phyloP scores from a whole-genome alignment of 2,888 invertebrate genomes.

The Chironomus tentans region DNA sequence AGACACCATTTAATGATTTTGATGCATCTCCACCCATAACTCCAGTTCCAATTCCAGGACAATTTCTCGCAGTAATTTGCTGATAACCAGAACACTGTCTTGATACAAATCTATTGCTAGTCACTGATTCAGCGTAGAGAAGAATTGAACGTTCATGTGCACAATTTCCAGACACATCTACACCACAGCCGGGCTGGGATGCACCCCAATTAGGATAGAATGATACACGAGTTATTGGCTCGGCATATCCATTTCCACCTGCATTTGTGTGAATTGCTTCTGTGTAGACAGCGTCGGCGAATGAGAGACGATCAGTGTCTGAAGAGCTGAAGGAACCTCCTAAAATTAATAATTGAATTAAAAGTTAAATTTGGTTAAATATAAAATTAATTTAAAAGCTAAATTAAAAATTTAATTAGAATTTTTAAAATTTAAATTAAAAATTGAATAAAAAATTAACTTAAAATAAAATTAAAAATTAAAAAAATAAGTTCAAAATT shows the following conservation, averaged over 20 bases:
- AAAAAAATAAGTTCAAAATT: too few species aligned
- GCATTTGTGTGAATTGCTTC: conserved; percentile 39
- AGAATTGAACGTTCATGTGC: conserved; percentile 21
- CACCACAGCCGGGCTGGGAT: conserved; percentile 9
- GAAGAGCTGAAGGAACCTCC: conserved; percentile 30
- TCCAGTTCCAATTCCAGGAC: conserved; percentile 8
- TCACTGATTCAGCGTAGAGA: conserved; percentile 18
- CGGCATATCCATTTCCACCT: conserved; percentile 34
- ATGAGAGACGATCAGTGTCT: conserved; percentile 32
- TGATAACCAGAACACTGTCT: not conserved
- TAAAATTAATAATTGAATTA: conserved; percentile 33
- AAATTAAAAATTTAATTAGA: too few species aligned
- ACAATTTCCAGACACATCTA: conserved; percentile 26
- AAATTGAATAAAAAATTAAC: too few species aligned
- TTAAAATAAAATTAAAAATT: too few species aligned
- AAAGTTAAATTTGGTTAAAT: too few species aligned
- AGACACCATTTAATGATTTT: not conserved
- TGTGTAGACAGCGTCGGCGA: conserved; percentile 36
- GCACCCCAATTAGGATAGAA: conserved; percentile 38
- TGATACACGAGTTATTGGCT: conserved; percentile 41
- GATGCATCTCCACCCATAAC: conserved; percentile 17
- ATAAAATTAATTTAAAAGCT: too few species aligned
- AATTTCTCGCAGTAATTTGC: conserved; percentile 2
- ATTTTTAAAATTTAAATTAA: too few species aligned
- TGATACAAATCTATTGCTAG: conserved; percentile 12